phyloP scores from a whole-genome alignment of 2,888 invertebrate species.

The Tortrix viridana region DNA sequence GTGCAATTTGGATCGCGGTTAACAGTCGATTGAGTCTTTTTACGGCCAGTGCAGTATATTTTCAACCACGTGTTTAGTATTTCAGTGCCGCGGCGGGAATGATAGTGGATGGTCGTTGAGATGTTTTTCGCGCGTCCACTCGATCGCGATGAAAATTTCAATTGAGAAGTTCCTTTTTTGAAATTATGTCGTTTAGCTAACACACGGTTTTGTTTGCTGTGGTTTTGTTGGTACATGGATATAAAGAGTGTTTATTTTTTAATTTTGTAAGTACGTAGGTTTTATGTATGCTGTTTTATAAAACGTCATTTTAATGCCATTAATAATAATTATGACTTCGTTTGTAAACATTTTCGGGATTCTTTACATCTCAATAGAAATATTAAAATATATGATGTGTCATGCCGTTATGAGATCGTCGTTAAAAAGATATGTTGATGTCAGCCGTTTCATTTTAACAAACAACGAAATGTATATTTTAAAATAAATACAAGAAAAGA shows the following conservation, averaged over 20 bases:
- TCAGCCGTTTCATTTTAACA: conserved; percentile 3
- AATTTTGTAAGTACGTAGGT: not conserved
- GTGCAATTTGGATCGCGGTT: conserved; percentile 32
- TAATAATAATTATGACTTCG: too few relatives aligned
- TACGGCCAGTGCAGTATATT: conserved; percentile 43
- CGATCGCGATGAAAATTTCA: conserved; percentile 41
- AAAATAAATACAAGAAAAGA: not conserved
- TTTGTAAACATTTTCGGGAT: too few relatives aligned
- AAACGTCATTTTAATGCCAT: too few relatives aligned
- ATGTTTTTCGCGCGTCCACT: conserved; percentile 49
- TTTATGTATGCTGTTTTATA: conserved; percentile 1
- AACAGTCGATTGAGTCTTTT: conserved; percentile 41
- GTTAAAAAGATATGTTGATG: conserved; percentile 9
- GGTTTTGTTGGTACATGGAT: not conserved
- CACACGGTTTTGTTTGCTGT: conserved; percentile 4
- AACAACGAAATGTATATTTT: not conserved
- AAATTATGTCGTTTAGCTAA: conserved; percentile 10
- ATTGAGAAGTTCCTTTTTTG: conserved; percentile 40
- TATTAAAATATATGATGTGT: not conserved
- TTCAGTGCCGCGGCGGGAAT: conserved; percentile 68
- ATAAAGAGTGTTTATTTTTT: not conserved
- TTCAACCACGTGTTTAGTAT: conserved; percentile 65
- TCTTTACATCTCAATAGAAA: not conserved
- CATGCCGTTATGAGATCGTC: not conserved
- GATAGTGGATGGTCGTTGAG: conserved; percentile 52